Evolutionary conservation across 2,113 vertebrate genomes (phyloP).

Genomic region (Neogale vison): DNA sequence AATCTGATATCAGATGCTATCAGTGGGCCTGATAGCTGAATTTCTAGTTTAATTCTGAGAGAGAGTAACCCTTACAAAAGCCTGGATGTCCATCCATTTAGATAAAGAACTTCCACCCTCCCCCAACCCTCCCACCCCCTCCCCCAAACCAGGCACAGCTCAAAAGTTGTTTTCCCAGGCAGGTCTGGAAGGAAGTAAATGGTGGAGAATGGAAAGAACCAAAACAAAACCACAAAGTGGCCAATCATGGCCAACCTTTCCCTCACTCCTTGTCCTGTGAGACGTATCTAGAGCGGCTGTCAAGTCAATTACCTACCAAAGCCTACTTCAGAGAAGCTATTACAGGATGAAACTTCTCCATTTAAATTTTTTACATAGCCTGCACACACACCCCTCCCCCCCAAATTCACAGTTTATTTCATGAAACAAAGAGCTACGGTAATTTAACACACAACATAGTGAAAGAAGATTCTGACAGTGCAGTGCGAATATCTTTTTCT

Average conservation of each 20-base stretch:
- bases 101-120: background rate
- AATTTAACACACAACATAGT: constrained; percentile 85
- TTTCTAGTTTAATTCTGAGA: constrained; percentile 35
- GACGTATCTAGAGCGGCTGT: constrained; percentile 46
- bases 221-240: constrained; percentile 52
- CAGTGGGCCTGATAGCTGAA: background rate
- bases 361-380: constrained; percentile 84
- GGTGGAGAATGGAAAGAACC: constrained; percentile 49
- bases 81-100: background rate
- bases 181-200: constrained; percentile 53
- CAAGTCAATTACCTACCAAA: constrained; percentile 62
- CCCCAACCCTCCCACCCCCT: background rate
- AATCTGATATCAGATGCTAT: background rate
- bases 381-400: constrained; percentile 74
- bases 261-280: constrained; percentile 43
- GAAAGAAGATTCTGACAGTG: constrained; percentile 83
- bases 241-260: background rate
- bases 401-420: constrained; percentile 90
- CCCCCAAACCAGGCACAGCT: background rate
- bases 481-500: constrained; percentile 81
- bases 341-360: constrained; percentile 80
- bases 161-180: constrained; percentile 22
- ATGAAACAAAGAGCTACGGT: constrained; percentile 85
- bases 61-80: background rate
- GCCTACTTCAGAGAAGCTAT: constrained; percentile 65